Conservation (phyloP, 2,888 invertebrate genomes). For the Caprella mutica region DNA sequence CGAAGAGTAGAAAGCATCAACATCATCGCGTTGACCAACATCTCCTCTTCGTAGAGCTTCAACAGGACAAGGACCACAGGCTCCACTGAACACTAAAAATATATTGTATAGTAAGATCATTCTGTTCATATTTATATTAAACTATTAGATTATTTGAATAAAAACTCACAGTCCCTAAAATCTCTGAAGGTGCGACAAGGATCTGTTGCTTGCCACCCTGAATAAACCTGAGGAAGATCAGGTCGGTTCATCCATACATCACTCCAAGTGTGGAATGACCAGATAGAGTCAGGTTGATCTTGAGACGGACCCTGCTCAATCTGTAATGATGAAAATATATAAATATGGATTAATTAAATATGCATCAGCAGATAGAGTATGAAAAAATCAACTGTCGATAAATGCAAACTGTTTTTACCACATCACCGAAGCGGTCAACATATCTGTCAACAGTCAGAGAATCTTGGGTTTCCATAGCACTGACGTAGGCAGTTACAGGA, state of each 20-base stretch:
- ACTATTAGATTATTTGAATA: background rate
- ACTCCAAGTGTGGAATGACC: conserved; percentile 74
- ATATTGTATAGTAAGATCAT: conserved; percentile 27
- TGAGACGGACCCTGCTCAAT: conserved; percentile 24
- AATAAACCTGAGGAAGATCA: conserved; percentile 58
- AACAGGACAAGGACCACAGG: conserved; percentile 51
- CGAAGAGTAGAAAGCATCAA: conserved; percentile 58
- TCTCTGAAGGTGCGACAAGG: conserved; percentile 51
- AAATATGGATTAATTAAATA: background rate
- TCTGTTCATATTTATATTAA: background rate
- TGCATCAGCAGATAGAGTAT: background rate
- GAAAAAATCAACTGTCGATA: background rate
- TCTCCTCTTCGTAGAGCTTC: conserved; percentile 62
- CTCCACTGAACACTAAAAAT: conserved; percentile 35
- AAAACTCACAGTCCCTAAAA: conserved; percentile 5
- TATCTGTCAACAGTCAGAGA: conserved; percentile 66
- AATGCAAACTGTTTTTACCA: conserved; percentile 44
- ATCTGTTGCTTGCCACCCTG: conserved; percentile 72
- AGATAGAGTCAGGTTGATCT: conserved; percentile 52
- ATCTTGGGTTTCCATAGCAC: conserved; percentile 64
- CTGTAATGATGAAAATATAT: background rate
- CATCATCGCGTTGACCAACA: conserved; percentile 59
- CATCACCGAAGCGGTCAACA: conserved; percentile 55
- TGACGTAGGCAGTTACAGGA: conserved; percentile 63
- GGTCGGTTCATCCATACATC: conserved; percentile 70